A percentile compares a stretch with the other conserved stretches of the same genome.
phyloP scores from a whole-genome alignment of 2,113 vertebrate species.

The Sclerurus mexicanus region DNA sequence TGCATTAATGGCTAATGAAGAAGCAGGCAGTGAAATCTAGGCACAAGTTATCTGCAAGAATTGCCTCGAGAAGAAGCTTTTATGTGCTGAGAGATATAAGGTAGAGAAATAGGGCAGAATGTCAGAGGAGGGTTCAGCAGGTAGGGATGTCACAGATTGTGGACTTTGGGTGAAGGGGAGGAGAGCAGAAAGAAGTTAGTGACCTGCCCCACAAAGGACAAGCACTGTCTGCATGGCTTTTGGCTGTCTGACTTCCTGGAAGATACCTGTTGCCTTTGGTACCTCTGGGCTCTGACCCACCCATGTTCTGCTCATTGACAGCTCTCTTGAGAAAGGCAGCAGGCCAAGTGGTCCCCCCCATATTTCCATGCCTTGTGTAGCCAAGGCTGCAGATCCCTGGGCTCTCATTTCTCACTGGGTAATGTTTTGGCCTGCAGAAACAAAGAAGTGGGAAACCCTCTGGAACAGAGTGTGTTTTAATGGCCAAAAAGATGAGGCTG shows the following conservation, averaged over 20 bases:
- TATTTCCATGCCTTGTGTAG: fast-evolving
- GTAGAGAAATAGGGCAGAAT: background rate
- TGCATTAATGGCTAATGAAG: background rate
- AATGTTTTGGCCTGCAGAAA: background rate
- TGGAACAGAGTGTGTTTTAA: fast-evolving
- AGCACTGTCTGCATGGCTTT: background rate
- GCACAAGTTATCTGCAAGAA: background rate
- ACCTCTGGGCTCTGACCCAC: background rate
- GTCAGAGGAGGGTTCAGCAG: background rate
- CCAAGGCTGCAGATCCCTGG: background rate
- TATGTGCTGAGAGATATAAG: background rate
- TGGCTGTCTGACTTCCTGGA: background rate
- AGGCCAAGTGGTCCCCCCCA: background rate
- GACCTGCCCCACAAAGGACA: background rate
- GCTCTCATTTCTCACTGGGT: background rate
- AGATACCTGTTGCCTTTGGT: background rate
- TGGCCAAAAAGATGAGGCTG: background rate
- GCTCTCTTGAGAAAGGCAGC: background rate
- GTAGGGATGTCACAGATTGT: fast-evolving
- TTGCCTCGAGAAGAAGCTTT: background rate
- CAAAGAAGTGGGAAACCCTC: background rate
- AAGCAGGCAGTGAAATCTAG: background rate
- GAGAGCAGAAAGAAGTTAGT: background rate
- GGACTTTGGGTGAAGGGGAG: background rate
- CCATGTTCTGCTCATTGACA: fast-evolving